Percentiles rank a stretch among this genome's conserved stretches.
phyloP scores from a whole-genome alignment of 2,888 invertebrate genomes.

The Zelleria hepariella region DNA sequence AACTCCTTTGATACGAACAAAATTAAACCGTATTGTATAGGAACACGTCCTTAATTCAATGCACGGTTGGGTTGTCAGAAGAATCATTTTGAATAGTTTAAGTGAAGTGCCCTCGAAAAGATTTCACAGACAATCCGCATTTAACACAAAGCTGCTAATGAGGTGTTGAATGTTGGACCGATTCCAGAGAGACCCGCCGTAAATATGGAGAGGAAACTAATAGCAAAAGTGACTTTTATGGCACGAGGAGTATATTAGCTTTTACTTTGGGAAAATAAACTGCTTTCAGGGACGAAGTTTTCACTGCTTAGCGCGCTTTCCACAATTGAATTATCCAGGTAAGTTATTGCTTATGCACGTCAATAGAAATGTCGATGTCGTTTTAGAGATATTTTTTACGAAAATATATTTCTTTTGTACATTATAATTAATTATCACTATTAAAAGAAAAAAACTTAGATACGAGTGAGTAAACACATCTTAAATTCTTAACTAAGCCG shows the following conservation, averaged over 20 bases:
- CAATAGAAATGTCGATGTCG: neutral
- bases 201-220: constrained; percentile 27
- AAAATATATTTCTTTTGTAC: too few species aligned
- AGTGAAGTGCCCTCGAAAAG: constrained; percentile 50
- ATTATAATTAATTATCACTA: too few species aligned
- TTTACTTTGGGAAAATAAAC: neutral
- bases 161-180: constrained; percentile 57
- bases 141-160: constrained; percentile 57
- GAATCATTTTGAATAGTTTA: constrained; percentile 45
- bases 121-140: constrained; percentile 59
- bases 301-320: neutral
- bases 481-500: too few species aligned
- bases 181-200: constrained; percentile 50
- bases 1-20: neutral
- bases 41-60: neutral
- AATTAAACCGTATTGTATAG: neutral
- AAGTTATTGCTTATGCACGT: neutral
- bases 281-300: neutral
- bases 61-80: too few species aligned
- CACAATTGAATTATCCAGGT: neutral
- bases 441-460: too few species aligned
- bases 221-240: neutral
- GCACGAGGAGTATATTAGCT: neutral
- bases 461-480: too few species aligned
- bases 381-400: too few species aligned